These are phyloP conservation scores for Osmoderma eremita DNA, from an alignment of 2,888 invertebrate genomes.

Conservation along the genomic window DNA sequence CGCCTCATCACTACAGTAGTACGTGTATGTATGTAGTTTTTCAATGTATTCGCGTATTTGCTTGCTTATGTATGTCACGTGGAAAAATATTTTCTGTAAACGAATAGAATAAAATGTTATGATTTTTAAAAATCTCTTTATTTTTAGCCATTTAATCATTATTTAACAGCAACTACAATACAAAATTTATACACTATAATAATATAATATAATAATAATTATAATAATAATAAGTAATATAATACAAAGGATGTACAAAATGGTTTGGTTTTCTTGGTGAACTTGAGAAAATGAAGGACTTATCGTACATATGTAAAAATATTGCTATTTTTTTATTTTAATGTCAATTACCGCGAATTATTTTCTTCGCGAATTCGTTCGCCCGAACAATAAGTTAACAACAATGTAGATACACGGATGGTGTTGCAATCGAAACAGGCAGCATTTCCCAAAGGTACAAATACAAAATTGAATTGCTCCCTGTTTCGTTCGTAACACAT, in stretches of 20 bases:
- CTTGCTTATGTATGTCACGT: not conserved
- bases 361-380: conserved; percentile 51
- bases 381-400: conserved; percentile 55
- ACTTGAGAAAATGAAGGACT: conserved; percentile 49
- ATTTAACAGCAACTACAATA: conserved; percentile 79
- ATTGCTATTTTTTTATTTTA: conserved; percentile 61
- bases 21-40: too few species aligned
- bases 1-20: too few species aligned
- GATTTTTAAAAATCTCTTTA: conserved; percentile 69
- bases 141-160: conserved; percentile 77
- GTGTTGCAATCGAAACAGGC: conserved; percentile 25
- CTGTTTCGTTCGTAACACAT: conserved; percentile 28
- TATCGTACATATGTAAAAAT: conserved; percentile 66
- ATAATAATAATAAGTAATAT: conserved; percentile 55
- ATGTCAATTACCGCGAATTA: conserved; percentile 50
- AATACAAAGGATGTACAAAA: conserved; percentile 65
- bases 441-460: conserved; percentile 27
- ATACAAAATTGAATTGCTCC: conserved; percentile 23
- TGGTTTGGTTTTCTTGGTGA: conserved; percentile 32
- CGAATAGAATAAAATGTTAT: conserved; percentile 12
- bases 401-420: conserved; percentile 38
- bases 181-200: conserved; percentile 77
- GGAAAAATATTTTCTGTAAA: not conserved
- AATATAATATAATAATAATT: conserved; percentile 64
- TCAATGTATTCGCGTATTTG: too few species aligned